Evolutionary conservation across 2,888 invertebrate species (phyloP).

Genomic region (Escarpia spicata): DNA sequence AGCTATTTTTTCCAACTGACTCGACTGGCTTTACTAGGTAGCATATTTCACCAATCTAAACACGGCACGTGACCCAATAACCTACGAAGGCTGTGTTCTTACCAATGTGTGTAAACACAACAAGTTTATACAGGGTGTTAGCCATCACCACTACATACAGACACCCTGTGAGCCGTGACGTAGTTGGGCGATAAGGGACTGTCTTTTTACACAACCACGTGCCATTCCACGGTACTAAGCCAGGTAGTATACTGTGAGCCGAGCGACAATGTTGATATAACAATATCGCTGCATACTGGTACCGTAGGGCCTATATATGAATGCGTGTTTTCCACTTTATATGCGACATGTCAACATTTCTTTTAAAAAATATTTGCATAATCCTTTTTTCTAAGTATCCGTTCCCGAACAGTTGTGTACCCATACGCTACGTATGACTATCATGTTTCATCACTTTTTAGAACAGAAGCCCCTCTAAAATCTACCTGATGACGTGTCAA

Average conservation of each 20-base stretch:
- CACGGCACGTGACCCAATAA: not conserved
- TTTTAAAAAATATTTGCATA: not conserved
- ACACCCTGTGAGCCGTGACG: not conserved
- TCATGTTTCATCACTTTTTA: too few species aligned
- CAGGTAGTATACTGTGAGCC: too few species aligned
- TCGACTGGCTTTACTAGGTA: not conserved
- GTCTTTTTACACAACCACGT: not conserved
- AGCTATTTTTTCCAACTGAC: not conserved
- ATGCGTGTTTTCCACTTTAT: not conserved
- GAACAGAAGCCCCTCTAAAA: too few species aligned
- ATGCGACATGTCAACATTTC: not conserved
- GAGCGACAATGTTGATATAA: too few species aligned
- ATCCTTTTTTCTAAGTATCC: not conserved
- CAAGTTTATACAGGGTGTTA: not conserved
- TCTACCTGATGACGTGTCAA: not conserved
- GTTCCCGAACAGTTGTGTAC: not conserved
- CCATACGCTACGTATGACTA: too few species aligned
- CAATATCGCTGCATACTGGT: too few species aligned
- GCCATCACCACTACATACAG: not conserved
- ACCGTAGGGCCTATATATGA: too few species aligned
- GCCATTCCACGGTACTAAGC: not conserved
- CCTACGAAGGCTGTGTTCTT: not conserved
- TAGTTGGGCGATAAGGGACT: not conserved
- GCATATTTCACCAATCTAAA: not conserved
- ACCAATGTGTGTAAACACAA: slow-evolving; percentile 9